Evolutionary conservation across 2,113 vertebrate genomes (phyloP).

Genomic region (Dasyornis broadbenti): DNA sequence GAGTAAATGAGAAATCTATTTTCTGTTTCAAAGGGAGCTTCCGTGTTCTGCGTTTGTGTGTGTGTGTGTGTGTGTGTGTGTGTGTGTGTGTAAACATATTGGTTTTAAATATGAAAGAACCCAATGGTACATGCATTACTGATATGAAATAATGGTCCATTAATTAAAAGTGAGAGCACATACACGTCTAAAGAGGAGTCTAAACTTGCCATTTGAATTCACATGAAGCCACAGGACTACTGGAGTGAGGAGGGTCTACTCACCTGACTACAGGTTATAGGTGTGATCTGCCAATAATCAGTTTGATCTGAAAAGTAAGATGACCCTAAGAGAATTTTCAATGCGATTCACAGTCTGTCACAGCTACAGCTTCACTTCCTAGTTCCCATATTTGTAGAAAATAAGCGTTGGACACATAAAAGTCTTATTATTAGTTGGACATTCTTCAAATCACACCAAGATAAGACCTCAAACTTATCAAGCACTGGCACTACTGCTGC

Average conservation of each 20-base stretch:
- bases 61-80: background rate
- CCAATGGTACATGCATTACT: rapidly evolving
- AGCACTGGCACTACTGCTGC: background rate
- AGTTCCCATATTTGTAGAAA: background rate
- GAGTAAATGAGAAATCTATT: background rate
- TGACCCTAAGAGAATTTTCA: background rate
- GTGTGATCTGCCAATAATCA: background rate
- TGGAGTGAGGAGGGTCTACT: background rate
- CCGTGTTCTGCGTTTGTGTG: background rate
- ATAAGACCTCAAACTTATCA: background rate
- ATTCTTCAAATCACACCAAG: background rate
- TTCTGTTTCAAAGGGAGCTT: background rate
- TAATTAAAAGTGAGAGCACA: background rate
- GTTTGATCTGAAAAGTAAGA: background rate
- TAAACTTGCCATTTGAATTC: background rate
- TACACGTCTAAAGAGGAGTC: background rate
- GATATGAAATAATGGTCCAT: background rate
- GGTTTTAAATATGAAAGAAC: background rate
- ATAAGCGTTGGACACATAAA: background rate
- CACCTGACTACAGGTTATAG: background rate
- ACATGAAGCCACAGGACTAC: background rate
- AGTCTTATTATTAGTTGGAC: background rate
- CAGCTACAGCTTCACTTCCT: background rate
- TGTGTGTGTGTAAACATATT: background rate
- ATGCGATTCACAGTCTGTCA: background rate